phyloP scores from a whole-genome alignment of 2,113 vertebrate genomes.

The Terrapene triunguis region DNA sequence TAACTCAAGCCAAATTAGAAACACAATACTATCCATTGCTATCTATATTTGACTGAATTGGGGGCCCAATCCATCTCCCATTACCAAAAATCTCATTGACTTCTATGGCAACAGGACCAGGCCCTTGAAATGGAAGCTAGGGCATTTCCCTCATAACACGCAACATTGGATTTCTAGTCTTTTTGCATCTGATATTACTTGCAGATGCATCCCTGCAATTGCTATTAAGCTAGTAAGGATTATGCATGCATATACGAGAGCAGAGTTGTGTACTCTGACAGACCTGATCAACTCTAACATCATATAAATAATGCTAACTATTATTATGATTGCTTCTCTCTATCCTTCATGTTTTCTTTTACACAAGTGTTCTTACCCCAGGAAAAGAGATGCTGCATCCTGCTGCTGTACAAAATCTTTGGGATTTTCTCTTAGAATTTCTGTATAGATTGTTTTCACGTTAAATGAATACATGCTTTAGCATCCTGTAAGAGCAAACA shows the following conservation, averaged over 20 bases:
- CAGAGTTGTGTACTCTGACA: not conserved
- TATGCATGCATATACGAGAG: not conserved
- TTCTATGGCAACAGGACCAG: fast-evolving
- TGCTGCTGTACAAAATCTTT: too few relatives aligned
- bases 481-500: too few relatives aligned
- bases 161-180: not conserved
- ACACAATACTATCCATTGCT: not conserved
- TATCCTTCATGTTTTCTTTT: too few relatives aligned
- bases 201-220: not conserved
- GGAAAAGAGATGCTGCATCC: too few relatives aligned
- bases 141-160: not conserved
- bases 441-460: too few relatives aligned
- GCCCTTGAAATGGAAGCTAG: not conserved
- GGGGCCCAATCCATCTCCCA: not conserved
- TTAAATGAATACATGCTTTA: too few relatives aligned
- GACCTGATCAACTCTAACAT: conserved; percentile 33
- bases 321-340: too few relatives aligned
- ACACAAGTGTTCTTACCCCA: too few relatives aligned
- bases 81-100: not conserved
- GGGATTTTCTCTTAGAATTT: too few relatives aligned
- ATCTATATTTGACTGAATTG: fast-evolving
- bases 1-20: not conserved
- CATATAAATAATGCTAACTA: not conserved
- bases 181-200: not conserved
- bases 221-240: not conserved